A percentile compares a stretch with the other conserved stretches of the same genome.
These are phyloP conservation scores for Pogonophryne albipinna DNA, from an alignment of 2,797 vertebrate species.

Conservation along the genomic window DNA sequence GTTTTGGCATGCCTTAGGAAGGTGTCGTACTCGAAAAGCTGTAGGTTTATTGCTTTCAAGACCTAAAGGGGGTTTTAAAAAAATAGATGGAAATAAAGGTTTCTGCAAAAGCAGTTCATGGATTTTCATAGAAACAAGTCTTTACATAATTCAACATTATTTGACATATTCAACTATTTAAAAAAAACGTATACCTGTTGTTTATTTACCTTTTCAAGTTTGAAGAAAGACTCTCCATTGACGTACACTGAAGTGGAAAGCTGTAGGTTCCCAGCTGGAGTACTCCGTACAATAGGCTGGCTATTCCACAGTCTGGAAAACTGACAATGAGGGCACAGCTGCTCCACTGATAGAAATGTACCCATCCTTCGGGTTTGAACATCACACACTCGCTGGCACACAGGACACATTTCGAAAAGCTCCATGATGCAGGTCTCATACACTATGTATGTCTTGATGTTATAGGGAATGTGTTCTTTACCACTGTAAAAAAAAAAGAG, in stretches of 20 bases:
- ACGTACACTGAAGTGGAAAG: constrained; percentile 23
- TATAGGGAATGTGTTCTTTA: background rate
- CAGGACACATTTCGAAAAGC: background rate
- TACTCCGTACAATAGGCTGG: constrained; percentile 20
- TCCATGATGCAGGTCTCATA: constrained; percentile 7
- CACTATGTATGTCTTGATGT: constrained; percentile 2
- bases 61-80: background rate
- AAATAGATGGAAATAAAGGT: background rate
- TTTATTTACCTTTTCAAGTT: constrained; percentile 24
- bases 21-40: background rate
- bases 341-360: constrained; percentile 9
- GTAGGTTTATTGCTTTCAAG: background rate
- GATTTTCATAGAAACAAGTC: background rate
- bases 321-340: constrained; percentile 19
- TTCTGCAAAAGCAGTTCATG: background rate
- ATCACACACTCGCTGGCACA: background rate
- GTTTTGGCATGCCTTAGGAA: background rate
- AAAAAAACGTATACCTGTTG: background rate
- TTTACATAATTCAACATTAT: background rate
- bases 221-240: constrained; percentile 16
- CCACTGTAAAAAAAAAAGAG: background rate
- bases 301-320: constrained; percentile 16
- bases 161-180: background rate
- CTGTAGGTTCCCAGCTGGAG: constrained; percentile 23
- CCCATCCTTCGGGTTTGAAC: background rate